A percentile compares a stretch with the other conserved stretches of the same genome.
phyloP scores from a whole-genome alignment of 92 coral and sea anemone species.

The Scolanthus callimorphus region DNA sequence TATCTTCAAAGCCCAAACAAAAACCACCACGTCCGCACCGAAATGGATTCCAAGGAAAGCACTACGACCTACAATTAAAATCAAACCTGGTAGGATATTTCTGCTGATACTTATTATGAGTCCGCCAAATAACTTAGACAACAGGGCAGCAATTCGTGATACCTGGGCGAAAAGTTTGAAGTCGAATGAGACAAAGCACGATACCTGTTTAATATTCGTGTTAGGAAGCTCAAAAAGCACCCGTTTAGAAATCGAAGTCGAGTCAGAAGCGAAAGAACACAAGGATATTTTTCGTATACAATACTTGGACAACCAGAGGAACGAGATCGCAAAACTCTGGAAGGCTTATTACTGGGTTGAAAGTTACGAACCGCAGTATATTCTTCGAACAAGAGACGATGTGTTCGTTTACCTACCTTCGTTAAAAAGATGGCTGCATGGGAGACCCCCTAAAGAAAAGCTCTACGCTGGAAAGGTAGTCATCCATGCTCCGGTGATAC shows the following conservation, averaged over 20 bases:
- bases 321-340: conserved; percentile 10
- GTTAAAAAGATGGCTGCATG: conserved; percentile 14
- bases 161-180: conserved; percentile 18
- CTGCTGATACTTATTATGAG: conserved; percentile 14
- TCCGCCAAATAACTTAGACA: conserved; percentile 8
- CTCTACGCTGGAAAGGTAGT: conserved; percentile 31
- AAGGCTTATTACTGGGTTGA: conserved; percentile 14
- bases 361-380: conserved; percentile 9
- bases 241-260: conserved; percentile 23
- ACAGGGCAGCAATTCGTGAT: conserved; percentile 14
- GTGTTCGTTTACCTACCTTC: conserved; percentile 20
- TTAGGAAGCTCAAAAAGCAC: conserved; percentile 15
- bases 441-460: neutral
- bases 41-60: neutral
- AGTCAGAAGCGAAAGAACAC: conserved; percentile 12
- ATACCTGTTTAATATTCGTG: conserved; percentile 2
- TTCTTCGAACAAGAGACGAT: conserved; percentile 18
- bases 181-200: too few relatives aligned
- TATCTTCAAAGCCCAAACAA: too few relatives aligned
- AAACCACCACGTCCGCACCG: neutral
- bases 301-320: conserved; percentile 5
- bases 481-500: conserved; percentile 10
- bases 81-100: conserved; percentile 13
- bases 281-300: conserved; percentile 21
- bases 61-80: neutral